Evolutionary conservation across 2,797 vertebrate genomes (phyloP).

Genomic region (Meda fulgida): DNA sequence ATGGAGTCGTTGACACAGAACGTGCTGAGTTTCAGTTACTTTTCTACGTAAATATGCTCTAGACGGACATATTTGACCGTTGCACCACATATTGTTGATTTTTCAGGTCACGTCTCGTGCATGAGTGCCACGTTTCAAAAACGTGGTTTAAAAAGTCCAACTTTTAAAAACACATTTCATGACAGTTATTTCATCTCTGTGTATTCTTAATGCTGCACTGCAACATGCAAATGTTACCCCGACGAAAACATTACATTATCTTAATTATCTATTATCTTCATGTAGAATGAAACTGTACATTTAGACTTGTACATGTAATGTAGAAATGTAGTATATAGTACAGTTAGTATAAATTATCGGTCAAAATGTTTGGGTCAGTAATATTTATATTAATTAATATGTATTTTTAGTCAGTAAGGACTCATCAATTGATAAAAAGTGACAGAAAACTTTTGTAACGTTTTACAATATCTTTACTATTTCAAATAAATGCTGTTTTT

Average conservation of each 20-base stretch:
- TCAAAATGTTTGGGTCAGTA: background rate
- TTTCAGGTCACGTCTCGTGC: background rate
- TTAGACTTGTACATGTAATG: background rate
- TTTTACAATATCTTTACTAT: no score
- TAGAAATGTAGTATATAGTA: background rate
- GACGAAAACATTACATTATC: background rate
- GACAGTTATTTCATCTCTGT: background rate
- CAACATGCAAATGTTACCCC: background rate
- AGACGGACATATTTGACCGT: background rate
- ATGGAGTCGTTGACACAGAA: background rate
- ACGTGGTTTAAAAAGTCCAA: background rate
- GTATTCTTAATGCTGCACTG: background rate
- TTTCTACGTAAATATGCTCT: background rate
- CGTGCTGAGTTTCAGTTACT: rapidly evolving
- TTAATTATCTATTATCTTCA: no score
- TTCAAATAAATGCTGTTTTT: background rate
- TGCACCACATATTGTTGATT: background rate
- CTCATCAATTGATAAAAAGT: background rate
- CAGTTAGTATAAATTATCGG: background rate
- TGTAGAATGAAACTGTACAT: background rate
- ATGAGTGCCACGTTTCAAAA: background rate
- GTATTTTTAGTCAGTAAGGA: background rate
- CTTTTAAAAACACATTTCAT: background rate
- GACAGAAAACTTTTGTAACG: no score
- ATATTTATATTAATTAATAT: background rate